A percentile compares a stretch with the other conserved stretches of the same genome.
Conservation (phyloP, 2,888 invertebrate genomes). For the Xestia ashworthii region DNA sequence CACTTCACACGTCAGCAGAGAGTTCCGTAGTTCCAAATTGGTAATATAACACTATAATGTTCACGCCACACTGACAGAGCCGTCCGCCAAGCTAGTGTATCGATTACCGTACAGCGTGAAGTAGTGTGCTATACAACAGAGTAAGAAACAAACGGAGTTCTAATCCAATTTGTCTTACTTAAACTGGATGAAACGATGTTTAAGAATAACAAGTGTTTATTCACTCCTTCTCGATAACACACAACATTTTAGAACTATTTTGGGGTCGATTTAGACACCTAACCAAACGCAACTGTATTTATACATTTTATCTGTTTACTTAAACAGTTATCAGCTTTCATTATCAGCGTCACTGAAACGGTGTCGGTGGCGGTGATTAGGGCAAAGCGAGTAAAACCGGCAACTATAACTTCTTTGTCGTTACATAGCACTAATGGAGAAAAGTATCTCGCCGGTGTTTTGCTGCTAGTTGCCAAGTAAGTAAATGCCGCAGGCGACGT, state of each 20-base stretch:
- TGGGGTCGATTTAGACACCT: not conserved
- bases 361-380: not conserved
- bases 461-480: not conserved
- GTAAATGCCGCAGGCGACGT: not conserved
- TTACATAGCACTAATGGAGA: not conserved
- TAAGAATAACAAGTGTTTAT: not conserved
- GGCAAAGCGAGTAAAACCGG: no score
- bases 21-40: conserved; percentile 52
- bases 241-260: not conserved
- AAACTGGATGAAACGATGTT: not conserved
- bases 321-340: not conserved
- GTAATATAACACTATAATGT: conserved; percentile 64
- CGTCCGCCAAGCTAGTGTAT: conserved; percentile 54
- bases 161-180: not conserved
- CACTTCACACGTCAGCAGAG: conserved; percentile 11
- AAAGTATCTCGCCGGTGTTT: not conserved
- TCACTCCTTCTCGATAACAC: not conserved
- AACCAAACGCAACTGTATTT: not conserved
- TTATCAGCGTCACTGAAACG: not conserved
- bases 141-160: conserved; percentile 1
- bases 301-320: not conserved
- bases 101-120: conserved; percentile 42
- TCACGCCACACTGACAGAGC: conserved; percentile 45
- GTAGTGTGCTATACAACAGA: conserved; percentile 18
- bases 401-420: not conserved